A percentile compares a stretch with the other conserved stretches of the same genome.
These are phyloP conservation scores for Pectinophora gossypiella DNA, from an alignment of 1,140 invertebrate species.

Conservation along the genomic window DNA sequence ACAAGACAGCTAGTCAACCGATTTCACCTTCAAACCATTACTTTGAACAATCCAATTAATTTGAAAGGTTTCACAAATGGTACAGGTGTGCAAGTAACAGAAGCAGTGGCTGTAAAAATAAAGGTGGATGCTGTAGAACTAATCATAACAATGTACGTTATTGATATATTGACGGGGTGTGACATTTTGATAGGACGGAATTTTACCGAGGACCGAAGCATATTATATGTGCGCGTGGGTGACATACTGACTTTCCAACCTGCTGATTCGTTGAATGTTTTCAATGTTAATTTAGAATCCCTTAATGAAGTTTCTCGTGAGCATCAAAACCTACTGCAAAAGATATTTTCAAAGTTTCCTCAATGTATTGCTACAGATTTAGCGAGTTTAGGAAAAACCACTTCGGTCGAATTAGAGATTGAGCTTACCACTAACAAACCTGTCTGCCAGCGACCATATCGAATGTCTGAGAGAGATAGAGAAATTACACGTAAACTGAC, in stretches of 20 bases:
- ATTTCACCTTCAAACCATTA: neutral
- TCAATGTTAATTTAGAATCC: neutral
- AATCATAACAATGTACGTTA: conserved; percentile 7
- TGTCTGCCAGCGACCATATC: conserved; percentile 15
- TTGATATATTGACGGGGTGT: conserved; percentile 4
- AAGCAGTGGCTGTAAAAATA: neutral
- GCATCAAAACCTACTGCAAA: neutral
- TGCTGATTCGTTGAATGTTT: neutral
- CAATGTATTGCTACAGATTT: conserved; percentile 7
- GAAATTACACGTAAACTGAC: conserved; percentile 6
- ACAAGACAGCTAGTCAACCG: neutral
- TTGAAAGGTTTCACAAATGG: conserved; percentile 7
- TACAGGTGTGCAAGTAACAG: neutral
- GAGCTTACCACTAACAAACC: conserved; percentile 19
- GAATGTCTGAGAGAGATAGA: conserved; percentile 12
- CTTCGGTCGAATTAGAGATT: conserved; percentile 19
- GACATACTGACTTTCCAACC: conserved; percentile 9
- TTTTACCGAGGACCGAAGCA: conserved; percentile 9
- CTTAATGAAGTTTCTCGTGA: neutral
- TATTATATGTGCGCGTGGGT: conserved; percentile 12
- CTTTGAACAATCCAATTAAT: conserved; percentile 3
- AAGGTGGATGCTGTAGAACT: conserved; percentile 13
- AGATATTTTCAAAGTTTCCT: conserved; percentile 11
- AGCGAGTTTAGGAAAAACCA: conserved; percentile 4
- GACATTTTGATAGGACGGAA: conserved; percentile 16